phyloP scores from a whole-genome alignment of 2,888 invertebrate species.

The Lottia scabra region DNA sequence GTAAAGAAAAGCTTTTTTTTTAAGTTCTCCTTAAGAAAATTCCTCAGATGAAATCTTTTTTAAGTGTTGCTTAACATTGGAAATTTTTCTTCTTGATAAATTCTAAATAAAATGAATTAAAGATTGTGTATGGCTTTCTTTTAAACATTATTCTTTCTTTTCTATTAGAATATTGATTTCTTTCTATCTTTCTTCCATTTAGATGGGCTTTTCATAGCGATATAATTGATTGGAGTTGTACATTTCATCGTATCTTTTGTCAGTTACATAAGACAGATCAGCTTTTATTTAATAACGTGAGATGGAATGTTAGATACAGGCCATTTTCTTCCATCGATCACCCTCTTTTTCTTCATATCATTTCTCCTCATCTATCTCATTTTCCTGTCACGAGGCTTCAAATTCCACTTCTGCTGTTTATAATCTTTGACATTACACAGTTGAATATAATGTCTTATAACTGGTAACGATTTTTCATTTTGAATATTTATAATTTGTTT shows the following conservation, averaged over 20 bases:
- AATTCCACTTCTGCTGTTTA: neutral
- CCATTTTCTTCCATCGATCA: neutral
- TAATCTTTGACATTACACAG: neutral
- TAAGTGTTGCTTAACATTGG: no score
- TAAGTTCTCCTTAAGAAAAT: no score
- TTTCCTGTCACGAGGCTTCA: neutral
- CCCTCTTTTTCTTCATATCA: neutral
- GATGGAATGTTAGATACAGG: neutral
- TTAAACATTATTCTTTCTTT: neutral
- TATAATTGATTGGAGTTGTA: conserved; percentile 2
- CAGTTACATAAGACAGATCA: conserved; percentile 7
- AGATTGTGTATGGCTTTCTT: no score
- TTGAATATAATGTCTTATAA: no score
- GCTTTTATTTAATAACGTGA: conserved; percentile 2
- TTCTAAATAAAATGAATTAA: no score
- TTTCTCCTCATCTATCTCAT: neutral
- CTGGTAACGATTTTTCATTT: no score
- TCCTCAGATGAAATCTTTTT: no score
- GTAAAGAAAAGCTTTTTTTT: no score
- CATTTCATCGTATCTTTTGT: neutral
- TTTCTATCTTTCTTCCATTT: neutral
- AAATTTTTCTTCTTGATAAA: no score
- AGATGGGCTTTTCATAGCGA: neutral
- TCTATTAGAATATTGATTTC: neutral
- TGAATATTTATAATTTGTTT: no score